These are phyloP conservation scores for Struthidea cinerea DNA, from an alignment of 2,113 vertebrate genomes.

Conservation along the genomic window DNA sequence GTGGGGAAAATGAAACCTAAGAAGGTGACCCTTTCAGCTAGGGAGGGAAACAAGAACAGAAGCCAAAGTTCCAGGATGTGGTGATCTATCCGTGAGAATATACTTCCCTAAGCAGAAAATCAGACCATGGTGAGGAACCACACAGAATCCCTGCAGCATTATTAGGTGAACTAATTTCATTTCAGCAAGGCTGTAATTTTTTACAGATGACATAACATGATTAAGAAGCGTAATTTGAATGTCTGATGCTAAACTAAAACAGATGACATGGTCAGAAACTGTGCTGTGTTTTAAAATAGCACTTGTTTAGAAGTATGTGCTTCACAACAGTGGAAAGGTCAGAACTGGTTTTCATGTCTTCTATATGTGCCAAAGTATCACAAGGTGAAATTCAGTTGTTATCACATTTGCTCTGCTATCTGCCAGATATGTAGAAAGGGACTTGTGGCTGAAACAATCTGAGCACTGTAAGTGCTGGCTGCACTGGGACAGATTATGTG, in stretches of 20 bases:
- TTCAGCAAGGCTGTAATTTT: conserved; percentile 25
- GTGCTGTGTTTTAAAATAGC: conserved; percentile 37
- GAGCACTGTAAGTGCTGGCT: not conserved
- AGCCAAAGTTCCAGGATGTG: not conserved
- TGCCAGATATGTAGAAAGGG: not conserved
- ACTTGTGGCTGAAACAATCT: not conserved
- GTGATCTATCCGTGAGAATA: not conserved
- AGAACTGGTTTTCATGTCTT: conserved; percentile 4
- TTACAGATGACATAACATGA: conserved; percentile 13
- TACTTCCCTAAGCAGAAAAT: not conserved
- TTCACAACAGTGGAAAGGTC: conserved; percentile 15
- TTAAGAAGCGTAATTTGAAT: conserved; percentile 33
- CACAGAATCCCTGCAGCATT: not conserved
- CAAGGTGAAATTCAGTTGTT: conserved; percentile 37
- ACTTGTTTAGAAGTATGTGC: not conserved
- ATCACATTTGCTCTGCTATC: conserved; percentile 22
- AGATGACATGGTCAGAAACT: not conserved
- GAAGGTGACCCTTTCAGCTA: not conserved
- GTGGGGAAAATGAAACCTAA: not conserved
- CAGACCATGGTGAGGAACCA: not conserved
- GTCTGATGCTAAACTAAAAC: conserved; percentile 24
- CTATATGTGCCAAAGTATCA: not conserved
- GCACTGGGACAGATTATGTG: not conserved
- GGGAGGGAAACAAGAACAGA: not conserved
- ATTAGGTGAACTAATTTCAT: conserved; percentile 26